phyloP scores from a whole-genome alignment of 2,888 invertebrate genomes.

The Suillia variegata region DNA sequence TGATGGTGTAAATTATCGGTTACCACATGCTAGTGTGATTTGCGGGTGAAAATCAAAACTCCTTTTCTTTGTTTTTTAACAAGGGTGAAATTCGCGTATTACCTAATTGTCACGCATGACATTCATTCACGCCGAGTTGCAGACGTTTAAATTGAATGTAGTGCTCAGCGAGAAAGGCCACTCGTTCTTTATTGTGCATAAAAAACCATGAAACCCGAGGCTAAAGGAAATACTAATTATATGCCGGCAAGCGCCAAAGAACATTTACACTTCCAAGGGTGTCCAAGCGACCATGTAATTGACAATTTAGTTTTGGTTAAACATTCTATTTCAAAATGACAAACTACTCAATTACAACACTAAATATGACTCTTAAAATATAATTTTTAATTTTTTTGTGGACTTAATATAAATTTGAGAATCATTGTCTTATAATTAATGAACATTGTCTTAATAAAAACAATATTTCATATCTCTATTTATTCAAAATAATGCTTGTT shows the following conservation, averaged over 20 bases:
- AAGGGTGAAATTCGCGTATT: constrained; percentile 42
- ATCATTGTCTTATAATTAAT: too few species aligned
- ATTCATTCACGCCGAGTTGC: background rate
- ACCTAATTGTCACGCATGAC: constrained; percentile 45
- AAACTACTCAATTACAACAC: constrained; percentile 23
- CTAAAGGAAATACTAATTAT: constrained; percentile 15
- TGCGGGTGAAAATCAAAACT: constrained; percentile 33
- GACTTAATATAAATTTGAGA: too few species aligned
- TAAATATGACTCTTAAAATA: too few species aligned
- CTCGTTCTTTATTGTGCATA: constrained; percentile 39
- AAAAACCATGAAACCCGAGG: constrained; percentile 5
- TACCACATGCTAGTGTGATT: constrained; percentile 44
- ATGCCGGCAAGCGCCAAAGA: constrained; percentile 16
- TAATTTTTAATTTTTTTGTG: too few species aligned
- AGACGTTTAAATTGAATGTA: background rate
- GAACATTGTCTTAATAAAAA: too few species aligned
- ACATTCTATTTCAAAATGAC: constrained; percentile 39
- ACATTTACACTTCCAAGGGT: constrained; percentile 40
- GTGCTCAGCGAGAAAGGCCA: constrained; percentile 3
- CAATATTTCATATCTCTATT: too few species aligned
- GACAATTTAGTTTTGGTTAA: constrained; percentile 55
- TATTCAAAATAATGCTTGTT: too few species aligned
- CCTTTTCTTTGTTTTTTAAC: constrained; percentile 3
- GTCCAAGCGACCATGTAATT: constrained; percentile 60
- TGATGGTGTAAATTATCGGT: constrained; percentile 46